phyloP scores from a whole-genome alignment of 2,797 vertebrate species.

The Iguana delicatissima region DNA sequence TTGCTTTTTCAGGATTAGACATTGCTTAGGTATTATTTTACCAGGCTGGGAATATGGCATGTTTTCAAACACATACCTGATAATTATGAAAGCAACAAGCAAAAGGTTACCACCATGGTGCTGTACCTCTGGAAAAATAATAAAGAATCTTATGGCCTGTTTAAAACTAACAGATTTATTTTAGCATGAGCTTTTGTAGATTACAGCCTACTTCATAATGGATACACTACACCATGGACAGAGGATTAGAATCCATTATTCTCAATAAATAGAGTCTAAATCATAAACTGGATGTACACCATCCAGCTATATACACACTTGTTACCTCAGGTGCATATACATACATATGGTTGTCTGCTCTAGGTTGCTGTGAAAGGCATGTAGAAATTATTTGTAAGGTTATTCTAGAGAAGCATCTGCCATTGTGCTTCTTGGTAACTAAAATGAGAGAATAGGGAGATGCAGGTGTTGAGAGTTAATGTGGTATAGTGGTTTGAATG shows the following conservation, averaged over 20 bases:
- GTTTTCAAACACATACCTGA: not conserved
- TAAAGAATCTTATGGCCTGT: too few species aligned
- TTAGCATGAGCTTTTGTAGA: too few species aligned
- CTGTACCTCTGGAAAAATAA: not conserved
- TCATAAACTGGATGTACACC: not conserved
- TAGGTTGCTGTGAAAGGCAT: not conserved
- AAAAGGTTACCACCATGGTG: not conserved
- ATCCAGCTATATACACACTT: not conserved
- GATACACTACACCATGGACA: too few species aligned
- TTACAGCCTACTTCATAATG: too few species aligned
- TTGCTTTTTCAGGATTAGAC: constrained; percentile 31
- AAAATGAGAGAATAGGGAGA: not conserved
- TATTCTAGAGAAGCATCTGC: not conserved
- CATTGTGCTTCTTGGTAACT: not conserved
- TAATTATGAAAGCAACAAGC: not conserved
- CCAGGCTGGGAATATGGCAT: not conserved
- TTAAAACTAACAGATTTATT: too few species aligned
- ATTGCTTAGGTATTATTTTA: not conserved
- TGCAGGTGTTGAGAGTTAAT: not conserved
- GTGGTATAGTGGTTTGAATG: too few species aligned
- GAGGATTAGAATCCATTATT: too few species aligned
- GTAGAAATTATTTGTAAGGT: not conserved
- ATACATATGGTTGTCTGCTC: not conserved
- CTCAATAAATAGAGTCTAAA: not conserved
- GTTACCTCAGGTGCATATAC: not conserved